Evolutionary conservation across 1,140 invertebrate species (phyloP), one percentile per base, ranked within the genome.

Genomic region (Pseudoatta argentina): DNA sequence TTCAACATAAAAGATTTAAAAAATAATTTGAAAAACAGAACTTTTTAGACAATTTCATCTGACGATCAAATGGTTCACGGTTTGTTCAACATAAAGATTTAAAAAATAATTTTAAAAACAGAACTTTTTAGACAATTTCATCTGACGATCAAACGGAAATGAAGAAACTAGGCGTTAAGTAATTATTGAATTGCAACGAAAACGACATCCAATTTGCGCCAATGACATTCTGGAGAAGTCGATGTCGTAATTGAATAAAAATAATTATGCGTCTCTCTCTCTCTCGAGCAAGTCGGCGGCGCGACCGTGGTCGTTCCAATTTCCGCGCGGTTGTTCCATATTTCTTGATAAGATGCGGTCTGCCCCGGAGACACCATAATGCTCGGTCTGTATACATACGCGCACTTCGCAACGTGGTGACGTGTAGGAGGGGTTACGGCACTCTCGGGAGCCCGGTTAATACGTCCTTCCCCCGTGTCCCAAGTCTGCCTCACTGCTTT

Each of bases 401-500:
- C 67, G 39, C 48, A 53, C 51, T n/a, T 69, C 57, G 61, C 86
- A 64, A 67, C 57, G 57, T 67, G 71, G 66, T 75, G 86, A 87
- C 79, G 69, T 83, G 48, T 39, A 83, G 67, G 57, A 75, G 79
- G 73, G 86, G 48, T 73, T 87, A 87, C 69, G 78, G 67, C 86
- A 83, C 86, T 87, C 86, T 83, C 79, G 78, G 67, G 86, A 83
- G 59, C 71, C 51, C 57, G 61, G 66, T 87, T 87, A 87, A 87
- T 87, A 85, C 86, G 69, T 87, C 79, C 75, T 83, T 55, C 44
- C 76, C 77, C 64, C 51, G 77, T 63, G 44, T 73, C 44, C 57
- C 81, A 88, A 69, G 81, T 86, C 87, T 88, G 55, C 76, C 83
- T 89, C 71, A 75, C 85, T 89, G 71, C 66, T 77, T 63, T 66